phyloP scores from a whole-genome alignment of 2,113 vertebrate genomes.

The Numida meleagris region DNA sequence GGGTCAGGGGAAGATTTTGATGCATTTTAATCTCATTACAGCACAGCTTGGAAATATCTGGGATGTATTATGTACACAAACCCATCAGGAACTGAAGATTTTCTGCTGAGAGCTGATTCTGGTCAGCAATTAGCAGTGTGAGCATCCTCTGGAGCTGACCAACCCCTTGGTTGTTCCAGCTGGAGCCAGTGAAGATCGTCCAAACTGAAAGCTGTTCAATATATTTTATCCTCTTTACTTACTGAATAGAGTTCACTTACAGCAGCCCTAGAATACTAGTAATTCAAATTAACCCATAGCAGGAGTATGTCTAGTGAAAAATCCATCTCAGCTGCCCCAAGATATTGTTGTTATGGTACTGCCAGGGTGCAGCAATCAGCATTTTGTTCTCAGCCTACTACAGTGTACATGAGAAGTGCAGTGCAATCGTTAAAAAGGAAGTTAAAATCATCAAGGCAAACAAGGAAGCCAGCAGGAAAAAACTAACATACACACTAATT shows the following conservation, averaged over 20 bases:
- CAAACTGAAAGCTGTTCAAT: background rate
- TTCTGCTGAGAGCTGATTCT: background rate
- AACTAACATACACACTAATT: background rate
- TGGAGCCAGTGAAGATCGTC: background rate
- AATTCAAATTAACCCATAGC: background rate
- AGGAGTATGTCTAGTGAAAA: background rate
- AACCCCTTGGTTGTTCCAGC: background rate
- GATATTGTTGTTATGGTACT: background rate
- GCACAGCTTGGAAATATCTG: background rate
- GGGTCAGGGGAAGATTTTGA: background rate
- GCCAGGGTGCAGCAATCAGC: background rate
- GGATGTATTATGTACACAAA: background rate
- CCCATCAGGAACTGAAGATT: background rate
- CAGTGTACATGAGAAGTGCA: background rate
- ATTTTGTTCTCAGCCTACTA: background rate
- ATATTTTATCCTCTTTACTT: background rate
- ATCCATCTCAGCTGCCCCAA: background rate
- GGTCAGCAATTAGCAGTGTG: background rate
- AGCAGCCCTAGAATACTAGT: background rate
- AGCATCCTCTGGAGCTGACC: background rate
- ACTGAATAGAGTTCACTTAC: background rate
- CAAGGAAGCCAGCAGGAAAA: background rate
- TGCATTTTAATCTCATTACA: background rate
- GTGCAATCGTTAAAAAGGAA: background rate
- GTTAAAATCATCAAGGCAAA: background rate